Evolutionary conservation across 2,888 invertebrate species (phyloP), one percentile per base, ranked within the genome.

Genomic region (Hoplodrina blanda): DNA sequence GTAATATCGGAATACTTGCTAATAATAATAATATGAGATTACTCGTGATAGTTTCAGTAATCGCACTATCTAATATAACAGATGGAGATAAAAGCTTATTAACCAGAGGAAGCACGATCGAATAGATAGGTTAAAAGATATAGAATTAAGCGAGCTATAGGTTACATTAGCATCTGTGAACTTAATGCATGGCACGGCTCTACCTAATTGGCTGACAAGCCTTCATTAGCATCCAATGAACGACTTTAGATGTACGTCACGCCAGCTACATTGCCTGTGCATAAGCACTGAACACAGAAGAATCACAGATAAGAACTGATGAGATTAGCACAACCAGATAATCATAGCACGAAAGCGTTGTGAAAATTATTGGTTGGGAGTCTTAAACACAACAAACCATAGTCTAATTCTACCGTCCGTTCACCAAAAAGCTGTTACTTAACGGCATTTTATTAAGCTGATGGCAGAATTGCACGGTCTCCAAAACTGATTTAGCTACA

Each of bases 401-500:
- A 33, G 11, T 46, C 37, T 61, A n/a, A 56, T 60, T 49, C 13
- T 17, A 59, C 25, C 25, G 25, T 25, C 25, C 25, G 25, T 25
- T 25, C 2, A 1, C 25, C 17, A 15, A 5, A 8, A n/a, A 59
- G 52, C 61, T n/a, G n/a, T 25, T 25, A 1, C 25, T 25, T 25
- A 25, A 25, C 25, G 25, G 25, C 25, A 25, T 25, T 25, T 25
- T 25, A 25, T n/a, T n/a, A n/a, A n/a, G n/a, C n/a, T n/a, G n/a
- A n/a, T n/a, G n/a, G n/a, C n/a, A n/a, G n/a, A n/a, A n/a, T n/a
- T n/a, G n/a, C n/a, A n/a, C n/a, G n/a, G 37, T 41, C 20, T 30
- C 55, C 11, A 20, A 76, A 37, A 61, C n/a, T 4, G 68, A 73
- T 73, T 73, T 17, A 41, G 17, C 59, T 6, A 41, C 49, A 55